phyloP scores from a whole-genome alignment of 2,797 vertebrate species.

The Squalus acanthias region DNA sequence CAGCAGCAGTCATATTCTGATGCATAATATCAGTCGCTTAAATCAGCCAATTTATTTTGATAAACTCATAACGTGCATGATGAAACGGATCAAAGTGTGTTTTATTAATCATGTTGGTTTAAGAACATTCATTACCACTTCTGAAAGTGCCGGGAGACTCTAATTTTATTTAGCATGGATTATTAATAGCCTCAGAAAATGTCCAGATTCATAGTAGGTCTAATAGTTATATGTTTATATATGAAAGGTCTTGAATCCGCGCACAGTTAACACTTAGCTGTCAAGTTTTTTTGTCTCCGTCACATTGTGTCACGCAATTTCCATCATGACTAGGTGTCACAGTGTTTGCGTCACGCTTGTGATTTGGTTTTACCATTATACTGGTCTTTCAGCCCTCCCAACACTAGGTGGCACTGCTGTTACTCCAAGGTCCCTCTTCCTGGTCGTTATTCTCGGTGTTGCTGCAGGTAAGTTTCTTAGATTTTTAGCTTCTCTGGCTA shows the following conservation, averaged over 20 bases:
- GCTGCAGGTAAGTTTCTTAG: background rate
- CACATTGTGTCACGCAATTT: background rate
- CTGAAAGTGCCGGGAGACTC: background rate
- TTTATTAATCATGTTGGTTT: conserved; percentile 10
- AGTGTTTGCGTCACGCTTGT: background rate
- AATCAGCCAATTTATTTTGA: background rate
- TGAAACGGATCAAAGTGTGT: background rate
- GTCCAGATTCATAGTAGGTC: background rate
- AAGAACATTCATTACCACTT: background rate
- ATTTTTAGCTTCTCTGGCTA: too few species aligned
- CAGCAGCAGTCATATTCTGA: background rate
- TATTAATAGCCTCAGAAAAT: background rate
- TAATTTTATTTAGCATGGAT: background rate
- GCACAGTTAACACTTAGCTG: background rate
- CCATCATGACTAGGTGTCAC: background rate
- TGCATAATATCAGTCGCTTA: background rate
- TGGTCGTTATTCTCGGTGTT: background rate
- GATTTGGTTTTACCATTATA: background rate
- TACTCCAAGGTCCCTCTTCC: background rate
- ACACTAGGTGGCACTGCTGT: background rate
- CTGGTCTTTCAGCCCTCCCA: background rate
- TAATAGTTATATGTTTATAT: background rate
- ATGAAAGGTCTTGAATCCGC: background rate
- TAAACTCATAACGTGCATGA: background rate
- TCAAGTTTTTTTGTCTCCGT: background rate